Conservation (phyloP, 2,888 invertebrate genomes). For the Ashinkailepas kermadecensis region DNA sequence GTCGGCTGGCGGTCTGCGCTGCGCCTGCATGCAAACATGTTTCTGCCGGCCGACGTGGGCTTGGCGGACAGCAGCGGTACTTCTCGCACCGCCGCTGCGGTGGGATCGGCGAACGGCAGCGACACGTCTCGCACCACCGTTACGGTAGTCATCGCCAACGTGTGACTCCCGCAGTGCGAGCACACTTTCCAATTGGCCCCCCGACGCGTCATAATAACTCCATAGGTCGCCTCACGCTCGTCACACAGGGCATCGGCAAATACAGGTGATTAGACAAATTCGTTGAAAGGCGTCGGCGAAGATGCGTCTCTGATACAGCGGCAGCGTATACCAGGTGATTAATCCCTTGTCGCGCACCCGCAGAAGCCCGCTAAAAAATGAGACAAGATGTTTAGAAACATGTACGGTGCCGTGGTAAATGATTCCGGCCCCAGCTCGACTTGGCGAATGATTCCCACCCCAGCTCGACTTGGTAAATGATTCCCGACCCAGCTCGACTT, state of each 20-base stretch:
- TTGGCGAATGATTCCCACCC: no score
- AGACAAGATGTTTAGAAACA: neutral
- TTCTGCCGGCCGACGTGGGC: neutral
- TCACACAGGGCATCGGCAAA: neutral
- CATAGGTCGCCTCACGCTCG: no score
- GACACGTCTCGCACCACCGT: no score
- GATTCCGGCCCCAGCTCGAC: neutral
- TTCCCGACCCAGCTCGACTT: no score
- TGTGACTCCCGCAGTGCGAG: neutral
- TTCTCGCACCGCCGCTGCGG: neutral
- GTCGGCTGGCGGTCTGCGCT: neutral
- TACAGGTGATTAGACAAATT: constrained; percentile 5
- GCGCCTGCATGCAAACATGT: neutral
- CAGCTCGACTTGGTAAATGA: no score
- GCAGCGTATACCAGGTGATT: neutral
- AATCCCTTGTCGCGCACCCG: neutral
- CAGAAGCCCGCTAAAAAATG: neutral
- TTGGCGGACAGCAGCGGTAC: neutral
- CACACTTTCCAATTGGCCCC: constrained; percentile 4
- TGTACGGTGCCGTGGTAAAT: neutral
- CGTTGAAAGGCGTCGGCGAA: neutral
- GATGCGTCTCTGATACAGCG: neutral
- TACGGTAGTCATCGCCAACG: neutral
- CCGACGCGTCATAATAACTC: neutral
- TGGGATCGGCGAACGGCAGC: no score